phyloP scores from a whole-genome alignment of 1,140 invertebrate species.

The Phortica variegata region DNA sequence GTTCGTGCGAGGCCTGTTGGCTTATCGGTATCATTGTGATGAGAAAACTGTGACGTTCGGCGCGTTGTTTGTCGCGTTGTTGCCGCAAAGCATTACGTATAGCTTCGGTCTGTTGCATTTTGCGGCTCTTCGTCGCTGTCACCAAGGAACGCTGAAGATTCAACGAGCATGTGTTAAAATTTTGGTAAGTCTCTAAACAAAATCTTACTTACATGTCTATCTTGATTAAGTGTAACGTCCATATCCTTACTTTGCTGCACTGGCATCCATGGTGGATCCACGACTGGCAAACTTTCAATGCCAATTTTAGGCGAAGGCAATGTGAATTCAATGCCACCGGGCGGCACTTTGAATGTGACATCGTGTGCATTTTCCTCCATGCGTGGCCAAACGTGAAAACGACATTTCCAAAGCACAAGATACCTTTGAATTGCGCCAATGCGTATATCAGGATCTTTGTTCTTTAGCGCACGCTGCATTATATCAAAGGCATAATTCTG shows the following conservation, averaged over 20 bases:
- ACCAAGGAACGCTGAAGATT: constrained; percentile 83
- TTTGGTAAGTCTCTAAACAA: neutral
- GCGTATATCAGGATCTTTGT: constrained; percentile 78
- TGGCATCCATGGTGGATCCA: constrained; percentile 99
- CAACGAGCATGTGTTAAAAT: neutral
- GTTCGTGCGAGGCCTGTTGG: constrained; percentile 92
- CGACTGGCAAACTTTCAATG: constrained; percentile 88
- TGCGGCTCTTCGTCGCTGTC: constrained; percentile 96
- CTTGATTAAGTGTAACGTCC: constrained; percentile 98
- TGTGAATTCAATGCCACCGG: constrained; percentile 98
- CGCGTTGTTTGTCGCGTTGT: constrained; percentile 91
- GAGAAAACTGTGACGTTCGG: constrained; percentile 92
- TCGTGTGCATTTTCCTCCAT: constrained; percentile 96
- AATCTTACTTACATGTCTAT: constrained; percentile 80
- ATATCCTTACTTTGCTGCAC: constrained; percentile 97
- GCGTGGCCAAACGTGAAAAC: constrained; percentile 98
- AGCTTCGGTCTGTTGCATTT: constrained; percentile 98
- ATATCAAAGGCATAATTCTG: constrained; percentile 84
- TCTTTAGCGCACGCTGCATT: constrained; percentile 82
- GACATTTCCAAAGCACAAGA: constrained; percentile 92
- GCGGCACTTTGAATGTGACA: constrained; percentile 92
- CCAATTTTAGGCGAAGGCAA: constrained; percentile 98
- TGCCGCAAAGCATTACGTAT: constrained; percentile 92
- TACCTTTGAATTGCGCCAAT: constrained; percentile 66
- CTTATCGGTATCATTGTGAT: constrained; percentile 97